Percentiles rank a stretch among this genome's conserved stretches.
Conservation (phyloP, 2,113 vertebrate species). For the Pithys albifrons region DNA sequence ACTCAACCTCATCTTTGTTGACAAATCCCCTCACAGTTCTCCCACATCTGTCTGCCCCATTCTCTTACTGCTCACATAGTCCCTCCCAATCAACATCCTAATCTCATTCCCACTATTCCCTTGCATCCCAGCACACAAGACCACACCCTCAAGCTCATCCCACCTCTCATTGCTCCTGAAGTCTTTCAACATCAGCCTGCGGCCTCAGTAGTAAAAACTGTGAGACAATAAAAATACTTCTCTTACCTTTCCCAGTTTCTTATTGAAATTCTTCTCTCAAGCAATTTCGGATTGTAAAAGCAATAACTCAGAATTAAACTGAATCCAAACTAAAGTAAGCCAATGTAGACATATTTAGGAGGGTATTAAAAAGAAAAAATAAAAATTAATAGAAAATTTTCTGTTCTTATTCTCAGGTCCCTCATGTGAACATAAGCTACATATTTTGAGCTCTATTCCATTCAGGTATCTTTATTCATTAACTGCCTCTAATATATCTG, state of each 20-base stretch:
- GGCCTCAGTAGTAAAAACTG: neutral
- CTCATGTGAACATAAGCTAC: neutral
- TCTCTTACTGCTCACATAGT: neutral
- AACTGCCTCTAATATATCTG: neutral
- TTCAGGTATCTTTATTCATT: neutral
- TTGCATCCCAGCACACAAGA: neutral
- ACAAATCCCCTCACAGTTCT: neutral
- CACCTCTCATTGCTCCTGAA: neutral
- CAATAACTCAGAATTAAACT: neutral
- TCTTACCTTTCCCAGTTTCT: conserved; percentile 16
- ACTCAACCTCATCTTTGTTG: neutral
- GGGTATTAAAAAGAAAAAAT: neutral
- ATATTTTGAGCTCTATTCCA: neutral
- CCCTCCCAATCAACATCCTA: neutral
- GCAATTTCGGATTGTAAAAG: neutral
- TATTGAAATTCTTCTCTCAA: neutral
- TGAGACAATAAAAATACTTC: neutral
- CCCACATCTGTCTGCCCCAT: neutral
- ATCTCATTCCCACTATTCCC: neutral
- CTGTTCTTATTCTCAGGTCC: neutral
- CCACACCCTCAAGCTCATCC: neutral
- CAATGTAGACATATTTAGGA: neutral
- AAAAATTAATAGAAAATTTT: neutral
- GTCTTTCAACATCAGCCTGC: neutral
- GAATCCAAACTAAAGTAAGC: neutral